These are phyloP conservation scores for Odocoileus hemionus DNA, from an alignment of 2,113 vertebrate species.

Conservation along the genomic window DNA sequence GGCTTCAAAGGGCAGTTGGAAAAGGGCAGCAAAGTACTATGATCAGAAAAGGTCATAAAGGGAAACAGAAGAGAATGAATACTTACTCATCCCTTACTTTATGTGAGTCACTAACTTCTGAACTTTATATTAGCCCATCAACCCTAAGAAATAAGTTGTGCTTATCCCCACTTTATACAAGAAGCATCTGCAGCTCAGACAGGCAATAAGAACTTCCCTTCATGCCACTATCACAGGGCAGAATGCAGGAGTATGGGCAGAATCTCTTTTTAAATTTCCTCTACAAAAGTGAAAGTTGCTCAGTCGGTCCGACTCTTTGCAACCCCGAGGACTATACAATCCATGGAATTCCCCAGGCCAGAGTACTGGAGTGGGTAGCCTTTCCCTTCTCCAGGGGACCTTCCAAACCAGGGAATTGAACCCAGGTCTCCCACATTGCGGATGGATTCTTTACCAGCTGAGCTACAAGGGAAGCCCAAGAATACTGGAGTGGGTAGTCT, in stretches of 20 bases:
- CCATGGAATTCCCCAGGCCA: neutral
- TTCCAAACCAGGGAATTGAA: neutral
- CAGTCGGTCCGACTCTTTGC: neutral
- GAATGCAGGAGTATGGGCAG: neutral
- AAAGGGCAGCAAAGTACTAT: neutral
- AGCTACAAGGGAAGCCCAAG: neutral
- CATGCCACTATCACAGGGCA: neutral
- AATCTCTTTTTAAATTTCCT: neutral
- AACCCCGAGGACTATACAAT: neutral
- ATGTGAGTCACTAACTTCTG: neutral
- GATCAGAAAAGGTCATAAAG: neutral
- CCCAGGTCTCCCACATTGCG: neutral
- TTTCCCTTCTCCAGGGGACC: neutral
- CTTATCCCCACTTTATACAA: neutral
- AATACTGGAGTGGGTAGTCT: neutral
- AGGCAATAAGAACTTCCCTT: neutral
- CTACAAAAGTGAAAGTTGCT: neutral
- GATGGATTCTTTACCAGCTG: neutral
- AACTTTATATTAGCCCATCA: neutral
- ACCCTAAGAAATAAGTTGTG: neutral
- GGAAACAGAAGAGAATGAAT: neutral
- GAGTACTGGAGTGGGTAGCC: neutral
- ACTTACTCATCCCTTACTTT: neutral
- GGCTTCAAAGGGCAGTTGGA: neutral
- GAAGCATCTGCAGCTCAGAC: neutral